These are phyloP conservation scores for Osmoderma eremita DNA, from an alignment of 2,888 invertebrate genomes.

Conservation along the genomic window DNA sequence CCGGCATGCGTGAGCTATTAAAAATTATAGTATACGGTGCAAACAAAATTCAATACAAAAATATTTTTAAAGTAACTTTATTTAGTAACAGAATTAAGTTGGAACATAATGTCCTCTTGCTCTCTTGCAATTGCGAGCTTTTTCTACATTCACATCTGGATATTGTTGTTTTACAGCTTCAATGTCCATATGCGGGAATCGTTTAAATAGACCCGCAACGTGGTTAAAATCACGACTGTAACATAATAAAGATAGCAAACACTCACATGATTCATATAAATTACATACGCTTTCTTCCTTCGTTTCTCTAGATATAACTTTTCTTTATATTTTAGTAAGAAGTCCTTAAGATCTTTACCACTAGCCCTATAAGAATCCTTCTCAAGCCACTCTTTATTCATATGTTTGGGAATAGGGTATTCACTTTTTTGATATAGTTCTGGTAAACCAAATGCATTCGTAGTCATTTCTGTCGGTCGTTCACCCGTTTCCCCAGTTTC, in stretches of 20 bases:
- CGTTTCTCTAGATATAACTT: slow-evolving; percentile 70
- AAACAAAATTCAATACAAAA: background rate
- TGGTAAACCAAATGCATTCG: slow-evolving; percentile 71
- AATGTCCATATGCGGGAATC: slow-evolving; percentile 81
- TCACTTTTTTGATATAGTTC: slow-evolving; percentile 70
- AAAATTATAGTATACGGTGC: too few relatives aligned
- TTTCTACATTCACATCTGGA: slow-evolving; percentile 80
- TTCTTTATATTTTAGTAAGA: slow-evolving; percentile 72
- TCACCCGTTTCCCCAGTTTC: slow-evolving; percentile 91
- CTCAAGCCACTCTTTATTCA: slow-evolving; percentile 74
- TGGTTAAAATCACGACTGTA: slow-evolving; percentile 72
- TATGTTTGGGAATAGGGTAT: slow-evolving; percentile 72
- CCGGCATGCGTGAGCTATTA: too few relatives aligned
- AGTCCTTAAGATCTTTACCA: slow-evolving; percentile 72
- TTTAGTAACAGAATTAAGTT: slow-evolving; percentile 44
- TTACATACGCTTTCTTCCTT: slow-evolving; percentile 67
- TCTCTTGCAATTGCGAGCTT: slow-evolving; percentile 68
- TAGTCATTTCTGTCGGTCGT: slow-evolving; percentile 71
- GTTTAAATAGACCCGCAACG: slow-evolving; percentile 75
- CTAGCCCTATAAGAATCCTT: slow-evolving; percentile 67
- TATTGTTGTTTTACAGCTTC: slow-evolving; percentile 76
- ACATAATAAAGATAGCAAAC: slow-evolving; percentile 46
- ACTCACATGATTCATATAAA: too few relatives aligned
- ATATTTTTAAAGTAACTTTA: background rate
- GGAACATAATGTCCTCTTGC: slow-evolving; percentile 72